Evolutionary conservation across 2,888 invertebrate genomes (phyloP), one percentile per base, ranked within the genome.

Genomic region (Beris chalybata): DNA sequence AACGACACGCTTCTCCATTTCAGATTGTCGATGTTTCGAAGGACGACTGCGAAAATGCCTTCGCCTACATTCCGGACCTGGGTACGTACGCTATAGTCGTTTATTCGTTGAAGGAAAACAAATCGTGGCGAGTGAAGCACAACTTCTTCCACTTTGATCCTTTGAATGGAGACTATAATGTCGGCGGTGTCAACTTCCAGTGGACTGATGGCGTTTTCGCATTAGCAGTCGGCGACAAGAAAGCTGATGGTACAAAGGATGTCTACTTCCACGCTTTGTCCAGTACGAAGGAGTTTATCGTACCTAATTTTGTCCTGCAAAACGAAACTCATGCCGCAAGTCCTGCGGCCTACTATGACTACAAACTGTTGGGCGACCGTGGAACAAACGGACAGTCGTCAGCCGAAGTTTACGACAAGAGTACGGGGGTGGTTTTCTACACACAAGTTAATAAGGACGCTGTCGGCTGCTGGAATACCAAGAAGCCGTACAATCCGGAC

Each of bases 91-190:
- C 89, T 2, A 79, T 93, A 4, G 86, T 93, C 1, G 92, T 92
- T 0, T 93, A 92, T 79, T 90, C 89, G 54, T 82, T 88, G 73
- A 86, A 86, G 45, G 84, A 88, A 43, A 85, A 93, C 74, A 87
- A 88, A 67, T 90, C 92, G 0, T 93, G 92, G 89, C 85, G 92
- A 50, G 85, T 92, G 38, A 82, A 87, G 68, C 92, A 93, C 75
- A 91, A 92, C 75, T 92, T 85, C 81, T 93, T 93, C 86, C 87
- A 90, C 79, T 91, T 92, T 72, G 92, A 93, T 76, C 92, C 93
- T 0, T 79, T 92, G 29, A 82, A 86, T 73, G 92, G 92, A 3
- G 86, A 90, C 71, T 90, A 89, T 78, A 89, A 88, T 72, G 86
- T 93, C 12, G 89, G 87, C 52, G 92, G 92, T 5, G 84, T 91